phyloP scores from a whole-genome alignment of 2,797 vertebrate genomes.

The Clamator glandarius region DNA sequence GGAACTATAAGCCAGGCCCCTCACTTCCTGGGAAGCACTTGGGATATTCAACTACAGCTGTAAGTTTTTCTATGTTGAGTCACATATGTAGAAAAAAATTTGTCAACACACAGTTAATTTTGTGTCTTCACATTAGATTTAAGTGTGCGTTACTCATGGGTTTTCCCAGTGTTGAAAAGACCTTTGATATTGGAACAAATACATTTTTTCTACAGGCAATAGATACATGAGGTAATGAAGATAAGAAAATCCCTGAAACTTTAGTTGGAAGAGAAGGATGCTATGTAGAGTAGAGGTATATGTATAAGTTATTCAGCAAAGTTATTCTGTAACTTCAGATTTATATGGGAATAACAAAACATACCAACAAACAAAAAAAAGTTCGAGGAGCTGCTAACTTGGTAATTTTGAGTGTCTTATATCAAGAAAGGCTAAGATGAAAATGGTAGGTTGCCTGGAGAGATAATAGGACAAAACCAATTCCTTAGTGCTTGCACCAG shows the following conservation, averaged over 20 bases:
- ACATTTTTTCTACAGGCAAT: neutral
- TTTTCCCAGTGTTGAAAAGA: neutral
- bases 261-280: neutral
- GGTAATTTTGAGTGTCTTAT: neutral
- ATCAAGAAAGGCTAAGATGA: neutral
- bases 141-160: fast-evolving
- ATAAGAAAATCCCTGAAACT: neutral
- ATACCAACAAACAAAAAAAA: fast-evolving
- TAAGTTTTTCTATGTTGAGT: neutral
- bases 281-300: neutral
- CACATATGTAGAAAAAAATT: neutral
- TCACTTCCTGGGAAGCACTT: neutral
- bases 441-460: neutral
- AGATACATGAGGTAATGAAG: neutral
- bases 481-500: neutral
- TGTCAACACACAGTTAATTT: neutral
- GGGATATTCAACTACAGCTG: neutral
- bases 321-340: neutral
- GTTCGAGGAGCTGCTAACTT: neutral
- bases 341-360: neutral
- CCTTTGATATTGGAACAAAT: fast-evolving
- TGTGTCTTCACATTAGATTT: fast-evolving
- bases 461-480: neutral
- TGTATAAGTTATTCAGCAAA: neutral
- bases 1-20: neutral